phyloP scores from a whole-genome alignment of 2,888 invertebrate species.

The Agapostemon virescens region DNA sequence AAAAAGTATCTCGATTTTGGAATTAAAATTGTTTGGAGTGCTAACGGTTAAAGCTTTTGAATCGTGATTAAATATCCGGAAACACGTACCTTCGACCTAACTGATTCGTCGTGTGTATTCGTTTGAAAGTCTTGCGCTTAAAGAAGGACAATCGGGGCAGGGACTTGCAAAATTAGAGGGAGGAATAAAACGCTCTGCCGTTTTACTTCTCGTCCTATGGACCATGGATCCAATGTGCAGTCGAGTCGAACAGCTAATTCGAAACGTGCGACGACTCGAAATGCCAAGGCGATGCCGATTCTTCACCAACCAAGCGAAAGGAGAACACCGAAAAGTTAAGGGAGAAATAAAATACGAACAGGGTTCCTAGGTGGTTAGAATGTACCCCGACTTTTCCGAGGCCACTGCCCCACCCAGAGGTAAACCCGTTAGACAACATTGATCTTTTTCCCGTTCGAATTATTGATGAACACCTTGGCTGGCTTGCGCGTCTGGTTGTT shows the following conservation, averaged over 20 bases:
- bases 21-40: no score
- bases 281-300: conserved; percentile 71
- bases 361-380: conserved; percentile 20
- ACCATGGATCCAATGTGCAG: conserved; percentile 76
- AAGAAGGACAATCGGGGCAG: conserved; percentile 10
- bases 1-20: no score
- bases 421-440: conserved; percentile 54
- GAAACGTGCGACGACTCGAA: conserved; percentile 78
- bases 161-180: conserved; percentile 24
- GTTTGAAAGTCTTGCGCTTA: background rate
- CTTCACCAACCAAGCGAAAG: conserved; percentile 53
- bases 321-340: conserved; percentile 25
- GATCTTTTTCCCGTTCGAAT: conserved; percentile 51
- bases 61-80: no score
- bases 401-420: conserved; percentile 14
- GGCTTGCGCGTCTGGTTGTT: conserved; percentile 44
- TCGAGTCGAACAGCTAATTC: conserved; percentile 78
- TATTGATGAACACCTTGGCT: conserved; percentile 49
- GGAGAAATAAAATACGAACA: conserved; percentile 48
- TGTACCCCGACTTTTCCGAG: conserved; percentile 24
- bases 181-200: conserved; percentile 54
- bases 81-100: no score
- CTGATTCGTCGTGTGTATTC: background rate
- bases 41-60: no score
- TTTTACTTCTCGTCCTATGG: conserved; percentile 64